Base-by-base conservation (phyloP, 2,888 invertebrate species). In the Melanostoma scalare region DNA sequence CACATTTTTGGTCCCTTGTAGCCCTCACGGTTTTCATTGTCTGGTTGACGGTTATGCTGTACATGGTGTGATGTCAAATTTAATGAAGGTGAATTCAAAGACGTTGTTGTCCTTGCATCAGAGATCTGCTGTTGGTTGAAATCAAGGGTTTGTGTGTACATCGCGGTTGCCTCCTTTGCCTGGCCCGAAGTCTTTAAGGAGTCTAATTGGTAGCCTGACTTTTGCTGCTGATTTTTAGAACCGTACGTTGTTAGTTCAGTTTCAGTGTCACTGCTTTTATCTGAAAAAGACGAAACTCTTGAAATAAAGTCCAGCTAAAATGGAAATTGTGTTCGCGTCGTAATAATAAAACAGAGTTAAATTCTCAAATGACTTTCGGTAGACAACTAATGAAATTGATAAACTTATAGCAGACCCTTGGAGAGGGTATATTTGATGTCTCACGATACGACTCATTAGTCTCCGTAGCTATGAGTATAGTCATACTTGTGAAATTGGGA, bases 1-100 rank as follows among this genome's bases (percentile, higher is more conserved):
- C 88, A 90, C 90, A 89, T 88, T 87, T 88, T 89, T 67, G 90
- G 90, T 85, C 90, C 90, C 86, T 88, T 89, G 88, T 89, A 90
- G 77, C 88, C 87, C 35, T 84, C 86, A 52, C 53, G 61, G 20
- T 82, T 56, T 6, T 73, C 53, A 3, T 50, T 71, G 73, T 36
- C 36, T 85, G 87, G 63, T 73, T 85, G 74, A 85, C 58, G 56
- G 10, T 56, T 60, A 8, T 68, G 58, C 6, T 55, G 73, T 20
- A 36, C 40, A 20, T 71, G 80, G 33, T 71, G 77, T 86, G 88
- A 86, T 88, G 87, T 86, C 88, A 87, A 69, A 88, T 88, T 89
- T 88, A 90, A 89, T 89, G 88, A 88, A 87, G 89, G 87, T 87
- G 90, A 89, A 86, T 88, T 88, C 88, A 89, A 86, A 88, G 88